These are phyloP conservation scores for Danio albolineatus DNA, from an alignment of 2,797 vertebrate species.

Conservation along the genomic window DNA sequence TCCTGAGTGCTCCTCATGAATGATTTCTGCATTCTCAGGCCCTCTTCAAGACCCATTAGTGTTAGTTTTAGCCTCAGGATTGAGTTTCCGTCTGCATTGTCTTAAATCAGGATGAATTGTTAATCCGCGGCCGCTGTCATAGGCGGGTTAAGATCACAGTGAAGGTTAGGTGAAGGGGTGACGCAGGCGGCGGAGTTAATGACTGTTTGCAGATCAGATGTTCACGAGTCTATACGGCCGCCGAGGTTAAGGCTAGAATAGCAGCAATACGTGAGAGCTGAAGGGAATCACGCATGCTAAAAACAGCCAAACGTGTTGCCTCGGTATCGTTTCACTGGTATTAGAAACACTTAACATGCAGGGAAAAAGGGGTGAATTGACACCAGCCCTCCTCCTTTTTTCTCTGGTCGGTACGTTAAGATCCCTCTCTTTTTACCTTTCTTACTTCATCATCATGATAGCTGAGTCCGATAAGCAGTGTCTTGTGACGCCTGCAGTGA, in stretches of 20 bases:
- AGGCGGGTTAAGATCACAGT: conserved; percentile 50
- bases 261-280: conserved; percentile 46
- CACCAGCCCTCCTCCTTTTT: conserved; percentile 69
- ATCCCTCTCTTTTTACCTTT: conserved; percentile 62
- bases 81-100: conserved; percentile 42
- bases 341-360: conserved; percentile 71
- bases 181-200: conserved; percentile 52
- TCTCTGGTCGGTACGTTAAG: conserved; percentile 47
- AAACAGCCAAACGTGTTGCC: conserved; percentile 66
- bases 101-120: conserved; percentile 55
- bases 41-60: conserved; percentile 37
- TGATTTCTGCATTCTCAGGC: conserved; percentile 51
- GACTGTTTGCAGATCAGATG: conserved; percentile 56
- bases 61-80: conserved; percentile 42
- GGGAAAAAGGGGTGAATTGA: conserved; percentile 67
- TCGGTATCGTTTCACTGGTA: conserved; percentile 69
- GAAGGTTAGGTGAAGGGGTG: conserved; percentile 61
- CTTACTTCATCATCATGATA: conserved; percentile 66
- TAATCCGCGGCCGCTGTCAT: conserved; percentile 48
- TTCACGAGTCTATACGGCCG: conserved; percentile 49
- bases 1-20: conserved; percentile 43
- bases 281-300: conserved; percentile 65
- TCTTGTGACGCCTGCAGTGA: conserved; percentile 50
- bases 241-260: conserved; percentile 58
- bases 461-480: conserved; percentile 47